A percentile compares a stretch with the other conserved stretches of the same genome.
Conservation (phyloP, 2,888 invertebrate genomes). For the Lacanobia oleracea region DNA sequence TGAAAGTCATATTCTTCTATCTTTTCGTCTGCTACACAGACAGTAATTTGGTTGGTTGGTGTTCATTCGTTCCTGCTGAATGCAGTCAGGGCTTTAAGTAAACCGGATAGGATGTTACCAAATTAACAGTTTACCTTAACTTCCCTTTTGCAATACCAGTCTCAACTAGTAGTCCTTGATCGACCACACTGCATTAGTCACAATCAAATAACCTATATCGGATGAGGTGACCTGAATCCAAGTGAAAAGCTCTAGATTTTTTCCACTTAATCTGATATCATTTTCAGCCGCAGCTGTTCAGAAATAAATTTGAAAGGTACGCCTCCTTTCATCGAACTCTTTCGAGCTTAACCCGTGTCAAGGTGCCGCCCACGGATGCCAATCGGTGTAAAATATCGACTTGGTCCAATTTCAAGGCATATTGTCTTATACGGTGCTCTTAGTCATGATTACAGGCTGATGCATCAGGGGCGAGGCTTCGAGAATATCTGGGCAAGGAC, state of each 20-base stretch:
- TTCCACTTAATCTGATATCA: slow-evolving; percentile 19
- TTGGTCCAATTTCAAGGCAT: slow-evolving; percentile 67
- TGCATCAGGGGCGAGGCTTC: slow-evolving; percentile 42
- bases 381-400: slow-evolving; percentile 62
- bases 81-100: neutral
- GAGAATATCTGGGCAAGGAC: slow-evolving; percentile 32
- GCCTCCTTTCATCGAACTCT: slow-evolving; percentile 60
- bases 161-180: neutral
- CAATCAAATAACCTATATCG: neutral
- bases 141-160: no score
- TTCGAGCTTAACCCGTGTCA: slow-evolving; percentile 59
- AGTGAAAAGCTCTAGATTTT: slow-evolving; percentile 15
- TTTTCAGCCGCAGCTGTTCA: slow-evolving; percentile 36
- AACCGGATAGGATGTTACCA: neutral
- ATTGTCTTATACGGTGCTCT: slow-evolving; percentile 65
- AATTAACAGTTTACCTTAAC: neutral
- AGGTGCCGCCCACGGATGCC: slow-evolving; percentile 66
- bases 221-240: neutral
- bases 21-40: neutral
- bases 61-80: neutral
- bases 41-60: neutral
- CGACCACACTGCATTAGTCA: neutral
- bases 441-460: slow-evolving; percentile 62
- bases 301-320: slow-evolving; percentile 54
- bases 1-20: slow-evolving; percentile 10